A percentile compares a stretch with the other conserved stretches of the same genome.
These are phyloP conservation scores for Alosa sapidissima DNA, from an alignment of 2,797 vertebrate genomes.

Conservation along the genomic window DNA sequence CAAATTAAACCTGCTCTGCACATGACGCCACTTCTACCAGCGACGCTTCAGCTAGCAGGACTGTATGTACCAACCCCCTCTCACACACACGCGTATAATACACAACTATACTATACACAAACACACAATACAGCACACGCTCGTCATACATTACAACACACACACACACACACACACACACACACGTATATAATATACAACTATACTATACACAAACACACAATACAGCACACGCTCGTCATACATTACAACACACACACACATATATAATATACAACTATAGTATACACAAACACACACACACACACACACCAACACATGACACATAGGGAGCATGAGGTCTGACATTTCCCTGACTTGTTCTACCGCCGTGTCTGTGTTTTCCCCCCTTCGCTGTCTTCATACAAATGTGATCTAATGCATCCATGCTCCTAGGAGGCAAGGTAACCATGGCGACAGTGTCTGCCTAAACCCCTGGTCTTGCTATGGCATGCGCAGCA, in stretches of 20 bases:
- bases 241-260: neutral
- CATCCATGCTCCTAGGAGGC: neutral
- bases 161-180: neutral
- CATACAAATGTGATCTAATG: slow-evolving; percentile 57
- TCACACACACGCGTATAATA: neutral
- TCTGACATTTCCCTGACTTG: neutral
- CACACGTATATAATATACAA: neutral
- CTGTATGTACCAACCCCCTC: neutral
- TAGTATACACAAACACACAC: neutral
- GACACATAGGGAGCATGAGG: neutral
- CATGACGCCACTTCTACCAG: neutral
- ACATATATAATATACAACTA: neutral
- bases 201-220: neutral
- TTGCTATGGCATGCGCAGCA: neutral
- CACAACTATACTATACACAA: neutral
- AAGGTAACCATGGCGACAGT: neutral
- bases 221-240: neutral
- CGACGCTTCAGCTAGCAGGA: neutral
- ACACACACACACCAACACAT: neutral
- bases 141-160: neutral
- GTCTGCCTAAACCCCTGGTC: neutral
- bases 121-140: neutral
- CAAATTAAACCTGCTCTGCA: slow-evolving; percentile 1
- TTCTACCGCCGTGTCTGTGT: neutral
- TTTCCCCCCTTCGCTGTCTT: slow-evolving; percentile 1